Evolutionary conservation across 2,113 vertebrate species (phyloP).

Genomic region (Opisthocomus hoazin): DNA sequence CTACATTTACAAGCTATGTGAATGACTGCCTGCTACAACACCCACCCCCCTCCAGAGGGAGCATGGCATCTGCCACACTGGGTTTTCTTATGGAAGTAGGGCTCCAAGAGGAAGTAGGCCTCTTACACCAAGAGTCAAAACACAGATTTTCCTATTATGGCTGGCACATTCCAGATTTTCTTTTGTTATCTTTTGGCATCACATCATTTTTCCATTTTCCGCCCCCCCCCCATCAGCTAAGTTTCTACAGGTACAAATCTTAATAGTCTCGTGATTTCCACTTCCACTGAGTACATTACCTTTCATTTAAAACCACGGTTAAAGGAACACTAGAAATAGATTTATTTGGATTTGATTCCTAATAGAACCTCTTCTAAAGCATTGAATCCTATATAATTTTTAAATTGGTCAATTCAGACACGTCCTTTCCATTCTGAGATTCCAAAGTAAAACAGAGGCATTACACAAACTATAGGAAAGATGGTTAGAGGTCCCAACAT

Average conservation of each 20-base stretch:
- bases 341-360: background rate
- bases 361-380: background rate
- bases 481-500: background rate
- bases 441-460: accelerated
- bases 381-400: background rate
- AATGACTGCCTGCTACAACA: background rate
- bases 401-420: background rate
- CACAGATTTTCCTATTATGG: background rate
- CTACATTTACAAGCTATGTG: background rate
- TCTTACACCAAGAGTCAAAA: background rate
- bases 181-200: background rate
- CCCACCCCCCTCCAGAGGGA: background rate
- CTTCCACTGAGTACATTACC: background rate
- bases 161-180: background rate
- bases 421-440: background rate
- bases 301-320: background rate
- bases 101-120: background rate
- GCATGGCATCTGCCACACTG: background rate
- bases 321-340: background rate
- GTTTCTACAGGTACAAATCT: background rate
- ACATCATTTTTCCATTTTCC: background rate
- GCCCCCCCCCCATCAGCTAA: background rate
- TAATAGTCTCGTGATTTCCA: background rate
- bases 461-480: background rate
- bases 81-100: background rate